phyloP scores from a whole-genome alignment of 2,888 invertebrate genomes.

The Isotomurus palustris region DNA sequence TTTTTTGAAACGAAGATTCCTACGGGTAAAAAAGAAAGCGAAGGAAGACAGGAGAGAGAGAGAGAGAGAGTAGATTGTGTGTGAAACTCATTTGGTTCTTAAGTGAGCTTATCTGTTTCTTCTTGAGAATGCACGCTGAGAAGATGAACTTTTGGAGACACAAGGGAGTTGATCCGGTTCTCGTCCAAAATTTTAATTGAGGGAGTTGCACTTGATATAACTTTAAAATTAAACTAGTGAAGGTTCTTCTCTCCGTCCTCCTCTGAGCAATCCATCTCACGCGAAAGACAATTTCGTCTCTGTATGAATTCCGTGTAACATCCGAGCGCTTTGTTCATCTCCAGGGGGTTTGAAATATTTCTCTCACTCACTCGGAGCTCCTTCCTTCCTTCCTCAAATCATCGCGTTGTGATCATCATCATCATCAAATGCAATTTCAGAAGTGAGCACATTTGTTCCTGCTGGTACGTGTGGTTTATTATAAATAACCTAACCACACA shows the following conservation, averaged over 20 bases:
- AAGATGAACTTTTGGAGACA: background rate
- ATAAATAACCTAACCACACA: too few relatives aligned
- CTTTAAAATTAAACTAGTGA: background rate
- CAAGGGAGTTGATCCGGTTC: constrained; percentile 22
- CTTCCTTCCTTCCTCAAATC: too few relatives aligned
- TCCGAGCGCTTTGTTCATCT: background rate
- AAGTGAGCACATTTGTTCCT: too few relatives aligned
- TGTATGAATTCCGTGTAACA: constrained; percentile 4
- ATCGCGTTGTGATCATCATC: too few relatives aligned
- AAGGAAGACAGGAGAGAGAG: background rate
- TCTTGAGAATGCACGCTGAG: constrained; percentile 29
- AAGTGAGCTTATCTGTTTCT: constrained; percentile 23
- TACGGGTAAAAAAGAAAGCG: too few relatives aligned
- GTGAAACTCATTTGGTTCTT: too few relatives aligned
- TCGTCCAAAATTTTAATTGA: constrained; percentile 35
- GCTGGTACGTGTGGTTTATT: too few relatives aligned
- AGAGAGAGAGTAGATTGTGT: constrained; percentile 9
- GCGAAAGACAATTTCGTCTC: background rate
- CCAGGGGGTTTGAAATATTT: background rate
- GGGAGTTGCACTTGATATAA: constrained; percentile 22
- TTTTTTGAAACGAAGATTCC: too few relatives aligned
- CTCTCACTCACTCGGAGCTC: too few relatives aligned
- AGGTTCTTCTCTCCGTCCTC: too few relatives aligned
- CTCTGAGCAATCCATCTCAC: too few relatives aligned
- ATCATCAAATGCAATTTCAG: too few relatives aligned